Evolutionary conservation across 2,797 vertebrate genomes (phyloP), one percentile per base, ranked within the genome.

Genomic region (Pseudochirops corinnae): DNA sequence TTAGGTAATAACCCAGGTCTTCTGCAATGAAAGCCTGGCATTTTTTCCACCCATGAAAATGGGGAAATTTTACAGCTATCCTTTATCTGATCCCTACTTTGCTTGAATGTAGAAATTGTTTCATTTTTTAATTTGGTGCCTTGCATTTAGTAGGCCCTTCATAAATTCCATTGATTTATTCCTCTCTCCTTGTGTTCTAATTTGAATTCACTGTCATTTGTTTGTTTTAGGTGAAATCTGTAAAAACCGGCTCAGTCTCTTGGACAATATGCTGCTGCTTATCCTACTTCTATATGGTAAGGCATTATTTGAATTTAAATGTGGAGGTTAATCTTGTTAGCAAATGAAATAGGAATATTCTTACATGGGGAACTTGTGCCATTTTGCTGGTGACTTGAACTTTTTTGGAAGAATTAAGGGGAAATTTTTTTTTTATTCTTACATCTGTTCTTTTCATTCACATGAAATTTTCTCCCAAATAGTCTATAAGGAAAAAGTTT

Each of bases 251-350:
- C 91, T 99, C 99, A 0, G 99, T 99, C 55, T 99, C 99, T 98
- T 99, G 99, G 99, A 99, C 99, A 94, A 99, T 99, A 95, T 99
- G 99, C 98, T 99, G 99, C 98, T 99, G 99, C 96, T 99, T 99
- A 92, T 99, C 99, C 5, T 99, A 99, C 98, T 99, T 99, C 98
- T 99, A 99, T 98, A 99, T 99, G 99, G 99, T 99, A 99, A 99
- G 99, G 96, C 74, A 95, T 96, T 94, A 90, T 62, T 95, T 95
- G 60, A 96, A 95, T 94, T 39, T 67, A 3, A 1, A 74, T 39
- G 2, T 50, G 90, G 92, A 14, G 14, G 91, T 55, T 93, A 10
- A n/a, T 94, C 93, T 82, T 93, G 92, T 50, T 31, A 93, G 29
- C 53, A 92, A 95, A 93, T 87, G 2, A 95, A 96, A 92, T 55